Conservation (phyloP, 2,113 vertebrate genomes). For the Hydropotes inermis region DNA sequence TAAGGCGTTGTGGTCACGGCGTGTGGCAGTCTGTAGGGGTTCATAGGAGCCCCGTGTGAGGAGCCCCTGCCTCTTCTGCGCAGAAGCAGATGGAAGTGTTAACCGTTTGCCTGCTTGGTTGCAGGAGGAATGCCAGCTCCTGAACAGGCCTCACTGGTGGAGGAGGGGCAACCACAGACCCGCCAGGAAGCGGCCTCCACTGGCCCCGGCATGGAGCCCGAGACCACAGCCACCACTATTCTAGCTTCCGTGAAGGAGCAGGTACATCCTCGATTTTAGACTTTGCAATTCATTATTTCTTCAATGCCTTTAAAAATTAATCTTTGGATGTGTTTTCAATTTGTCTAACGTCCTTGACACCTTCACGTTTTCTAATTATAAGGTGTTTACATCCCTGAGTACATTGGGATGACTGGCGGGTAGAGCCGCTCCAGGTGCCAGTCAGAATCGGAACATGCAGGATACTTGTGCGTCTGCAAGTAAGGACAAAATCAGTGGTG, state of each 20-base stretch:
- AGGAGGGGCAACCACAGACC: constrained; percentile 90
- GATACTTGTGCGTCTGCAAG: constrained; percentile 71
- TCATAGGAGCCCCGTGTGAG: not conserved
- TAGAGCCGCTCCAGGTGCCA: constrained; percentile 62
- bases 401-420: constrained; percentile 72
- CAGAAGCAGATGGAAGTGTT: constrained; percentile 26
- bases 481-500: constrained; percentile 70
- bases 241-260: constrained; percentile 98
- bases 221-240: constrained; percentile 95
- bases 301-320: constrained; percentile 70
- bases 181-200: constrained; percentile 82
- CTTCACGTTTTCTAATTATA: constrained; percentile 75
- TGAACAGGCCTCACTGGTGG: constrained; percentile 90
- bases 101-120: constrained; percentile 73
- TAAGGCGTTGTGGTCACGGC: not conserved
- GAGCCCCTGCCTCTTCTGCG: not conserved
- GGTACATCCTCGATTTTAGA: constrained; percentile 81
- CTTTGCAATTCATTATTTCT: constrained; percentile 58
- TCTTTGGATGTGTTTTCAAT: constrained; percentile 52
- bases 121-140: constrained; percentile 93
- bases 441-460: constrained; percentile 60
- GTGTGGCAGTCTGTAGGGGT: not conserved
- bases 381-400: constrained; percentile 48
- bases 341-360: constrained; percentile 72
- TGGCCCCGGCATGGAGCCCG: constrained; percentile 89